Conservation (phyloP, 2,797 vertebrate genomes). For the Oophaga sylvatica region DNA sequence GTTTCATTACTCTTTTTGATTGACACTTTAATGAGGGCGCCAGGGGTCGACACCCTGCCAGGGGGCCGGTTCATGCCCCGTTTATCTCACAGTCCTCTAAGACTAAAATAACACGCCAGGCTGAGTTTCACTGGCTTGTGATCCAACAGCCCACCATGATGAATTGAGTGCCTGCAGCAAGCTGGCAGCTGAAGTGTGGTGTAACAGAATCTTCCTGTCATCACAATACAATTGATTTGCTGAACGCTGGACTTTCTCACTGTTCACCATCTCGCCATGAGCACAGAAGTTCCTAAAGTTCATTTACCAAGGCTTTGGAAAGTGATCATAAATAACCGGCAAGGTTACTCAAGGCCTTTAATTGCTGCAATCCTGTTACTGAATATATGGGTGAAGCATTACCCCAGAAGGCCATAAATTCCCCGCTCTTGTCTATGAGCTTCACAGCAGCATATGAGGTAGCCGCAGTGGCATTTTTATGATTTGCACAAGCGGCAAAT, state of each 20-base stretch:
- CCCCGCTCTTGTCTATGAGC: constrained; percentile 14
- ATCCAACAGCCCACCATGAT: constrained; percentile 81
- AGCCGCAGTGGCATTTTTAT: background rate
- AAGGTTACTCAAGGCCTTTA: constrained; percentile 54
- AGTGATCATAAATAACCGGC: constrained; percentile 64
- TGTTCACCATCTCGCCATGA: constrained; percentile 18
- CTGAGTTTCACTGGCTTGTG: constrained; percentile 74
- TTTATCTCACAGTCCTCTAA: constrained; percentile 87
- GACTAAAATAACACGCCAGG: constrained; percentile 80
- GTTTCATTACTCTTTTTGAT: constrained; percentile 89
- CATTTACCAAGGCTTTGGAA: constrained; percentile 64
- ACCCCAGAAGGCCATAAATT: constrained; percentile 58
- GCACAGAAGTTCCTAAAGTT: constrained; percentile 60
- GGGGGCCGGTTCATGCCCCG: constrained; percentile 87
- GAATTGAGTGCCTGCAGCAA: constrained; percentile 80
- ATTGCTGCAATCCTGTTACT: constrained; percentile 43
- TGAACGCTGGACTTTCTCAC: constrained; percentile 64
- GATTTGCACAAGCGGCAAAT: constrained; percentile 27
- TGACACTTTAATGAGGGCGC: constrained; percentile 96
- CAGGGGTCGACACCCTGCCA: constrained; percentile 85
- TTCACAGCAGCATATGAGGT: constrained; percentile 15
- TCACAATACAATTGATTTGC: constrained; percentile 74
- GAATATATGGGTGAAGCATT: constrained; percentile 48
- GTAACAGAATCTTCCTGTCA: constrained; percentile 75
- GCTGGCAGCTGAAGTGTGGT: constrained; percentile 80